These are phyloP conservation scores for Coelinius sp. DNA, from an alignment of 2,888 invertebrate genomes.

Conservation along the genomic window DNA sequence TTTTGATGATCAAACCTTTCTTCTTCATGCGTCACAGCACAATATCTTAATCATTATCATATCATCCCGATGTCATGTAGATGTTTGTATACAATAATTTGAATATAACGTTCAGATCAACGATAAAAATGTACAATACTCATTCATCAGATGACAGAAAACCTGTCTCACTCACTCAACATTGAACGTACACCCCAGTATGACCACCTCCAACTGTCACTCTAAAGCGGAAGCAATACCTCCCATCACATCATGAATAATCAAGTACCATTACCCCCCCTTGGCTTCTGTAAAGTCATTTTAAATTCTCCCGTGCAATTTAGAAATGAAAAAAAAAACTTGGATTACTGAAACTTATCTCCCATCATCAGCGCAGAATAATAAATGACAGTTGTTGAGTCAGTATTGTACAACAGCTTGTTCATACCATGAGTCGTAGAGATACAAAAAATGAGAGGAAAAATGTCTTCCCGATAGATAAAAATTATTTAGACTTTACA, in stretches of 20 bases:
- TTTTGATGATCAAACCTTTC: too few relatives aligned
- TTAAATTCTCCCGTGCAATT: neutral
- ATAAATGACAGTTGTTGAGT: neutral
- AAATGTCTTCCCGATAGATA: constrained; percentile 5
- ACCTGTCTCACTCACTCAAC: too few relatives aligned
- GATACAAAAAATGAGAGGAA: neutral
- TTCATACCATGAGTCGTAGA: neutral
- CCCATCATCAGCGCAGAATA: neutral
- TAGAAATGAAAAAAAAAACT: neutral
- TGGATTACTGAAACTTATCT: neutral
- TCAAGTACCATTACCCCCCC: neutral
- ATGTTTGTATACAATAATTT: too few relatives aligned
- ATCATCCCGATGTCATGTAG: too few relatives aligned
- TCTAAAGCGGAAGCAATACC: neutral
- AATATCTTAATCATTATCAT: too few relatives aligned
- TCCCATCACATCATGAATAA: neutral
- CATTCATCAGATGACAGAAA: too few relatives aligned
- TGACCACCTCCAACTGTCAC: neutral
- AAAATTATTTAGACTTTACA: neutral
- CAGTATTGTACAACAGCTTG: neutral
- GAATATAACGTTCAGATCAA: too few relatives aligned
- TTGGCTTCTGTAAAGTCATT: neutral
- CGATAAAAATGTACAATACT: too few relatives aligned
- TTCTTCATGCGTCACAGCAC: too few relatives aligned
- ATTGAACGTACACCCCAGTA: too few relatives aligned